Evolutionary conservation across 2,113 vertebrate species (phyloP).

Genomic region (Pyrgilauda ruficollis): DNA sequence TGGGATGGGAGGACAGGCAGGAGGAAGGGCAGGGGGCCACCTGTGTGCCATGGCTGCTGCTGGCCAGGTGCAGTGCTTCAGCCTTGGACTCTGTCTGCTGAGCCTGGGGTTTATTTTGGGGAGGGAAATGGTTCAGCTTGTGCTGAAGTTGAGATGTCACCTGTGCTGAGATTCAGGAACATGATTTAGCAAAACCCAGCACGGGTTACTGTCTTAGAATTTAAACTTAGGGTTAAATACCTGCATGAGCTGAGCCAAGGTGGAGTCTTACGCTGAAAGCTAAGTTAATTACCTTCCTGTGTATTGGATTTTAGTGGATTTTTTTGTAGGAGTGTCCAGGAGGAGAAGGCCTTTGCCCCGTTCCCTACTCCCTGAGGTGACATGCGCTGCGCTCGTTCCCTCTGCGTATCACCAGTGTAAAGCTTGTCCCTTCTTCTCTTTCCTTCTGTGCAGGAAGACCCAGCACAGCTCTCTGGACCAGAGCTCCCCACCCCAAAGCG

Average conservation of each 20-base stretch:
- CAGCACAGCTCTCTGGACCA: constrained; percentile 98
- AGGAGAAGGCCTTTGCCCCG: not conserved
- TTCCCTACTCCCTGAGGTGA: not conserved
- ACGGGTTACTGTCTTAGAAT: not conserved
- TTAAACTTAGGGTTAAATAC: not conserved
- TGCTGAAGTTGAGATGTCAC: not conserved
- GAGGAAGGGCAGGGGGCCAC: not conserved
- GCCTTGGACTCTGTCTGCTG: not conserved
- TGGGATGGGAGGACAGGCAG: not conserved
- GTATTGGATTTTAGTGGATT: not conserved
- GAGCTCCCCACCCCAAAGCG: constrained; percentile 93
- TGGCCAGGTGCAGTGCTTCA: not conserved
- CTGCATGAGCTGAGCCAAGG: not conserved
- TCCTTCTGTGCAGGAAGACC: constrained; percentile 82
- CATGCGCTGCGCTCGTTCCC: rapidly evolving
- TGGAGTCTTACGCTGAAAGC: not conserved
- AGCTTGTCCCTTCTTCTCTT: not conserved
- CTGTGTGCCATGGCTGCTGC: not conserved
- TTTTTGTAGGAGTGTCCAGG: not conserved
- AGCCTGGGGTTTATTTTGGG: not conserved
- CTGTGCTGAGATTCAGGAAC: not conserved
- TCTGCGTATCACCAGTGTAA: not conserved
- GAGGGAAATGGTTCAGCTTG: rapidly evolving
- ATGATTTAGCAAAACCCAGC: not conserved
- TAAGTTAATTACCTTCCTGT: not conserved